Base-by-base conservation (phyloP, 2,888 invertebrate genomes). In the Charanyca ferruginea region DNA sequence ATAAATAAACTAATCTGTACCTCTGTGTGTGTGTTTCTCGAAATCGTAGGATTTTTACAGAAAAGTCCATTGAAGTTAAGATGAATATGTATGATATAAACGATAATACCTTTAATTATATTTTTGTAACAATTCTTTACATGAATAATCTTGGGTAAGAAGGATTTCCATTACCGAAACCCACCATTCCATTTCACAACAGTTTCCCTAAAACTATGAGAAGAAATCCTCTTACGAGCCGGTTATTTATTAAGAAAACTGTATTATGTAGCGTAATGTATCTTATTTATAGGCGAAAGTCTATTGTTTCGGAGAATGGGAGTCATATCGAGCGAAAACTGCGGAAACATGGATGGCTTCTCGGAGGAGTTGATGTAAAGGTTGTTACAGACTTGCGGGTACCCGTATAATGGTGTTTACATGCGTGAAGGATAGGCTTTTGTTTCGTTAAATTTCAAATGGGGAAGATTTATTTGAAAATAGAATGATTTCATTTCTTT, bases 281-380 rank as follows among this genome's bases (percentile, higher is more conserved):
- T 61, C 61, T 66, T 74, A 66, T 76, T 66, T 75, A 72, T 71
- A 51, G 66, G 54, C 47, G 6, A 62, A 62, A 66, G 48, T 55
- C 51, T 48, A 75, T 74, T 74, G 58, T 76, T 75, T 71, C 48
- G 23, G 8, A 44, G 51, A 66, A 62, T 60, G 28, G 54, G 23
- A 59, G 45, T 66, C 51, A 76, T 66, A 66, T 71, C 66, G 77
- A 75, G 72, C 74, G 77, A 62, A 71, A 66, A 52, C 54, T 54
- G 25, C 77, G 77, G 77, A 75, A 72, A 44, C 42, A 58, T 51
- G 62, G 77, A 35, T 55, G 65, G 57, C 28, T 48, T 38, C 42
- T 11, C 23, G 38, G 13, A 62, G 16, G 9, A 52, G 65, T 35
- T 70, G 35, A 38, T 58, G 48, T 48, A 57, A 57, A 20, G 70